phyloP scores from a whole-genome alignment of 2,113 vertebrate genomes.

The Cheilinus undulatus region DNA sequence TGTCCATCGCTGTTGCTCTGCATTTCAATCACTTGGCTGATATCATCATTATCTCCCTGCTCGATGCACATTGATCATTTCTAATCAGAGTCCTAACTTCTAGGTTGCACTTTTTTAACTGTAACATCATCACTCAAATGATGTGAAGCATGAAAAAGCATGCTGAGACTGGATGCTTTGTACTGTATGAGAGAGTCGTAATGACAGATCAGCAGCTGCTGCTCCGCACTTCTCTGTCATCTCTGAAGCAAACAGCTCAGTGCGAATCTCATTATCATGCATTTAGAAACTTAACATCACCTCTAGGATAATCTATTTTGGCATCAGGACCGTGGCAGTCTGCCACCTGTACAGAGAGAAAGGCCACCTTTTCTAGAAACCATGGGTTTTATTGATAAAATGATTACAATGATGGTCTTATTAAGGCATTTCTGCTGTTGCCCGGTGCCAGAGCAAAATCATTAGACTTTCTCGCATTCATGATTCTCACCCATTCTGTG shows the following conservation, averaged over 20 bases:
- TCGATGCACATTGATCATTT: slow-evolving; percentile 46
- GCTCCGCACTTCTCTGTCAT: slow-evolving; percentile 41
- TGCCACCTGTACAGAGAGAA: slow-evolving; percentile 41
- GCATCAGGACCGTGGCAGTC: slow-evolving; percentile 16
- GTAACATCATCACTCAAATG: slow-evolving; percentile 30
- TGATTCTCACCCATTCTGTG: not conserved
- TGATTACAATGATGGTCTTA: slow-evolving; percentile 7
- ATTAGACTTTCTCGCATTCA: not conserved
- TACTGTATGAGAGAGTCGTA: slow-evolving; percentile 62
- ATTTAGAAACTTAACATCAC: slow-evolving; percentile 68
- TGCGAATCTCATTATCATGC: slow-evolving; percentile 70
- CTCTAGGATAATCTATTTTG: slow-evolving; percentile 65
- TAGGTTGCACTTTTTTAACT: slow-evolving; percentile 36
- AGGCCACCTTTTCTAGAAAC: slow-evolving; percentile 19
- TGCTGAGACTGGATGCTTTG: slow-evolving; percentile 37
- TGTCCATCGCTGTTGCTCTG: slow-evolving; percentile 40
- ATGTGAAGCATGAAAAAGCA: slow-evolving; percentile 19
- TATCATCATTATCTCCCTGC: slow-evolving; percentile 48
- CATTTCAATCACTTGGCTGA: slow-evolving; percentile 65
- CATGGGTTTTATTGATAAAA: slow-evolving; percentile 20
- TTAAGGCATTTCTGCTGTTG: slow-evolving; percentile 1
- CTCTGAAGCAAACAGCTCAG: slow-evolving; percentile 66
- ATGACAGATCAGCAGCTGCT: slow-evolving; percentile 64
- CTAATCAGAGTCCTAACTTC: slow-evolving; percentile 40
- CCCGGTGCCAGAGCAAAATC: not conserved